Base-by-base conservation (phyloP, 2,113 vertebrate species). In the Boulengeromyrus knoepffleri region DNA sequence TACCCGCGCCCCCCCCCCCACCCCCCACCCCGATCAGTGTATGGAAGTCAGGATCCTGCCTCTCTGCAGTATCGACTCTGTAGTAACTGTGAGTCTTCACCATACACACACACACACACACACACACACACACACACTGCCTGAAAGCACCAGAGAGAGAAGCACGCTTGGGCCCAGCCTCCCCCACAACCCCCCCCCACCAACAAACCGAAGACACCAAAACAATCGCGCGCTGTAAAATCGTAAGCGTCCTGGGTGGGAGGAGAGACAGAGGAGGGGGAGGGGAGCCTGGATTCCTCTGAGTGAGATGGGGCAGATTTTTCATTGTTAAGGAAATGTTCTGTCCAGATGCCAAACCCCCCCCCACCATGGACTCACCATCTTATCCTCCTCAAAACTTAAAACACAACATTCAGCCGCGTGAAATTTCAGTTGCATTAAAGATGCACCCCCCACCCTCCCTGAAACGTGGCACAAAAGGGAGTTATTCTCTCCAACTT, bases 241-340 rank as follows among this genome's bases (percentile, higher is more conserved):
- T n/a, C n/a, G n/a, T n/a, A n/a, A n/a, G n/a, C n/a, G n/a, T n/a
- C 91, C 91, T 83, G 93, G 94, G 92, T 17, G 66, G 80, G 88
- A 36, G 92, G 92, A 93, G 91, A 85, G 90, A 83, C 89, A 91
- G 92, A 88, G 92, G 91, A 91, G 91, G 95, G 95, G 95, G 95
- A 95, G 93, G 96, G 94, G 93, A 93, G 93, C 93, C 12, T 95
- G 95, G 95, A 96, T 96, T 87, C 96, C 96, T 96, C 93, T 66
- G 95, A 96, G 96, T 96, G 93, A 95, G 95, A 95, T 96, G 95
- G 94, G 95, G 94, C 95, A 95, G 95, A 96, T 96, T 96, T 96
- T 96, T 96, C 95, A 96, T 96, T 96, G 95, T 96, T 96, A 96
- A 96, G 94, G 95, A 96, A 96, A 96, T 95, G 94, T 96, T 95